phyloP scores from a whole-genome alignment of 2,797 vertebrate genomes.

The Anisognathus igniventris region DNA sequence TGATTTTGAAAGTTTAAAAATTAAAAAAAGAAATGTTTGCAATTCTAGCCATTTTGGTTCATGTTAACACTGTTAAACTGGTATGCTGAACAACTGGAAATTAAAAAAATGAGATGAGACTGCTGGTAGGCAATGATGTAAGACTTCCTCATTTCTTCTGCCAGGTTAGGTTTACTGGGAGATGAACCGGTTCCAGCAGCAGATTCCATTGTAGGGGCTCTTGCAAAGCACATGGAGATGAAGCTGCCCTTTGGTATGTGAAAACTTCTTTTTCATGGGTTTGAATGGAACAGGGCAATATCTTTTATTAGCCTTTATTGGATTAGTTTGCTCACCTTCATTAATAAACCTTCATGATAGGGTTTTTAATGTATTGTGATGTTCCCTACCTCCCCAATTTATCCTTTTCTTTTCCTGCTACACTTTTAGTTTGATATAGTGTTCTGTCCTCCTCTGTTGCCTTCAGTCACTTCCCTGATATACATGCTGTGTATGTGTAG shows the following conservation, averaged over 20 bases:
- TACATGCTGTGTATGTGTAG: neutral
- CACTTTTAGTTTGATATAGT: neutral
- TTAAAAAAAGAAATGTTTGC: neutral
- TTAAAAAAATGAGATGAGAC: neutral
- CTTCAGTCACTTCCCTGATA: neutral
- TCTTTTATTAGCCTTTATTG: neutral
- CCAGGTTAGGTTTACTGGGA: slow-evolving; percentile 89
- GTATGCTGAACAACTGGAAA: neutral
- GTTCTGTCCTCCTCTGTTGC: neutral
- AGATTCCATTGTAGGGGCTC: slow-evolving; percentile 81
- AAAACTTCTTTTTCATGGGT: neutral
- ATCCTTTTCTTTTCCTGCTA: neutral
- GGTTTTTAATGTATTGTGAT: neutral
- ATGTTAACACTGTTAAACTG: neutral
- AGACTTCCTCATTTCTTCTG: neutral
- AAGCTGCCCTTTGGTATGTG: slow-evolving; percentile 86
- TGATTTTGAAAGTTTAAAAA: neutral
- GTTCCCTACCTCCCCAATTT: neutral
- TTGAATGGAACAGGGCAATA: neutral
- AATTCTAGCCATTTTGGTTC: neutral
- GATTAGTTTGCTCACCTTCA: neutral
- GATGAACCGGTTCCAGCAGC: slow-evolving; percentile 84
- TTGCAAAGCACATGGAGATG: slow-evolving; percentile 88
- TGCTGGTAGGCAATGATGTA: neutral
- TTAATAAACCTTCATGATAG: neutral